A percentile compares a stretch with the other conserved stretches of the same genome.
These are phyloP conservation scores for Coelinius sp. DNA, from an alignment of 2,888 invertebrate genomes.

Conservation along the genomic window DNA sequence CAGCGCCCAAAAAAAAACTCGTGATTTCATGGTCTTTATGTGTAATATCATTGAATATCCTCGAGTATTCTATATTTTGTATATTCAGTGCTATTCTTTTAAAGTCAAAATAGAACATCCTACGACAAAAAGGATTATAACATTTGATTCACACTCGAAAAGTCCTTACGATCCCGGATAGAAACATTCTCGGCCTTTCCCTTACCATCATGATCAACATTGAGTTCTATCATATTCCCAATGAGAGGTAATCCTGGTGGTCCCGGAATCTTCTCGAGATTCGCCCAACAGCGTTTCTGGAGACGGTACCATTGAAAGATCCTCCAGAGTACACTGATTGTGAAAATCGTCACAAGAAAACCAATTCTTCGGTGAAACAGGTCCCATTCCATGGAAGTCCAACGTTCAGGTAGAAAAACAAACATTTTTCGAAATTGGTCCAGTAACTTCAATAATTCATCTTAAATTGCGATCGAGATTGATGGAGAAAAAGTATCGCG, in stretches of 20 bases:
- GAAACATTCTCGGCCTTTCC: constrained; percentile 27
- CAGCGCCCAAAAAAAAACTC: no score
- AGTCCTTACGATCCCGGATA: constrained; percentile 33
- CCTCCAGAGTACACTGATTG: constrained; percentile 29
- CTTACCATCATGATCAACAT: constrained; percentile 75
- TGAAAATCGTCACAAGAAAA: constrained; percentile 33
- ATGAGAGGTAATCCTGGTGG: constrained; percentile 75
- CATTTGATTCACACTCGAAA: no score
- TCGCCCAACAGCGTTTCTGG: constrained; percentile 68
- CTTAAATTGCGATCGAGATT: background rate
- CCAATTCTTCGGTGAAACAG: constrained; percentile 33
- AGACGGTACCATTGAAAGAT: constrained; percentile 41
- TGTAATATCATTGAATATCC: no score
- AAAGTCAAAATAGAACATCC: no score
- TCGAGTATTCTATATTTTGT: no score
- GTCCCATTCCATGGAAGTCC: constrained; percentile 29
- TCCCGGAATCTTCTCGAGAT: constrained; percentile 75
- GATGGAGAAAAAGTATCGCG: background rate
- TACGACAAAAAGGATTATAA: no score
- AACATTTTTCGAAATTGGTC: constrained; percentile 31
- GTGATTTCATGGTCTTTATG: no score
- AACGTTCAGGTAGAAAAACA: constrained; percentile 33
- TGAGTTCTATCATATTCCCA: constrained; percentile 76
- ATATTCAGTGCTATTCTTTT: no score
- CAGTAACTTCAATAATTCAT: background rate